phyloP scores from a whole-genome alignment of 2,888 invertebrate genomes.

The Lobophora halterata region DNA sequence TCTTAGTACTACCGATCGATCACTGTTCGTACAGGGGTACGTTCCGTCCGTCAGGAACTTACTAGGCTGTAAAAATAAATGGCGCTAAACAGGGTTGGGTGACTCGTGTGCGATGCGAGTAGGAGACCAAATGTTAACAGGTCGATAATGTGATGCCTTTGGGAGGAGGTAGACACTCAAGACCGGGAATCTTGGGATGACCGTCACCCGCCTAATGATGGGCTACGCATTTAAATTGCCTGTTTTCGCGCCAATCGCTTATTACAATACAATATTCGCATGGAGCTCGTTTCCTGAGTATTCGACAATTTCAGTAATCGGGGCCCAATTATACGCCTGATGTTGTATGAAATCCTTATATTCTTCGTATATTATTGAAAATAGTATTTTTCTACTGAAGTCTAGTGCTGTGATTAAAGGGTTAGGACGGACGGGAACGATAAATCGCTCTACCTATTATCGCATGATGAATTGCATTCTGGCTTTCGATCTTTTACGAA shows the following conservation, averaged over 20 bases:
- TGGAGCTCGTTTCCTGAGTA: constrained; percentile 49
- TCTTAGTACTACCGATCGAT: constrained; percentile 27
- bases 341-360: constrained; percentile 12
- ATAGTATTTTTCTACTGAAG: constrained; percentile 10
- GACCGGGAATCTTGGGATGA: constrained; percentile 46
- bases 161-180: constrained; percentile 46
- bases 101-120: constrained; percentile 26
- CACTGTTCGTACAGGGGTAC: constrained; percentile 22
- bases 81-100: constrained; percentile 48
- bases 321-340: constrained; percentile 16
- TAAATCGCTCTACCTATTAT: constrained; percentile 21
- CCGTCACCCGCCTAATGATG: constrained; percentile 66
- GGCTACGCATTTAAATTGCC: constrained; percentile 76
- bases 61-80: constrained; percentile 62
- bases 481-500: constrained; percentile 10
- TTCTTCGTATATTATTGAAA: constrained; percentile 12
- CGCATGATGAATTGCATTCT: constrained; percentile 18
- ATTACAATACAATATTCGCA: constrained; percentile 53
- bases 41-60: constrained; percentile 37
- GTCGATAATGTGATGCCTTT: constrained; percentile 72
- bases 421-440: constrained; percentile 10
- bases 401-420: constrained; percentile 11
- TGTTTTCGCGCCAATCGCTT: constrained; percentile 59
- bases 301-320: constrained; percentile 33
- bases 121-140: constrained; percentile 63